Base-by-base conservation (phyloP, 2,888 invertebrate species). In the Diplazon laetatorius region DNA sequence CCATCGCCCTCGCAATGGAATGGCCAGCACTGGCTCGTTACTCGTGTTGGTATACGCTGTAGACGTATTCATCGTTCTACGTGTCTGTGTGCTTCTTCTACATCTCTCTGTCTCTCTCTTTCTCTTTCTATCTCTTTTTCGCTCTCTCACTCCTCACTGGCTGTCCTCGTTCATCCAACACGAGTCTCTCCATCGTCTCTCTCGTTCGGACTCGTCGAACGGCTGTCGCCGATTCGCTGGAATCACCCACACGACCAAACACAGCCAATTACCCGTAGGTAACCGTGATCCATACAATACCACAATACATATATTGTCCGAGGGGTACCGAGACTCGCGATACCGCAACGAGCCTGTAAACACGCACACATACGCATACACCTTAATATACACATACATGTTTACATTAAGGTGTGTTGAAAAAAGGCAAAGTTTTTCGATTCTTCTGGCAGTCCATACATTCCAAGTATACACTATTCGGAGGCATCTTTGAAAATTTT, bases 1-100 rank as follows among this genome's bases (percentile, higher is more conserved):
- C 81, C 76, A 81, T 81, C 78, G 80, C 78, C 78, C 78, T 69
- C 80, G 68, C 71, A 78, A 77, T 57, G 59, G 76, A 79, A 76
- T 76, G 60, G 59, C 55, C 72, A 62, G 70, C 60, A 59, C 42
- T 44, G 52, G 22, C 72, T 70, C 50, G 59, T 65, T 65, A 69
- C 44, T n/a, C n/a, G n/a, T n/a, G 52, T 57, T 18, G 18, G 37
- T 50, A 75, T 25, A 30, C 18, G 10, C n/a, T n/a, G 55, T 48
- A 42, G 25, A 48, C 30, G 44, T 16, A 35, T 62, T 25, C 39
- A 62, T 62, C 16, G 35, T 35, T 60, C n/a, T 35, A 35, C 9
- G 9, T 44, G 25, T 12, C 4, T 37, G 39, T 18, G 30, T 39
- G 46, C 62, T n/a, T 35, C n/a, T 52, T 39, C 60, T 3, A 39